Conservation (phyloP, 2,113 vertebrate species). For the Eclectus roratus region DNA sequence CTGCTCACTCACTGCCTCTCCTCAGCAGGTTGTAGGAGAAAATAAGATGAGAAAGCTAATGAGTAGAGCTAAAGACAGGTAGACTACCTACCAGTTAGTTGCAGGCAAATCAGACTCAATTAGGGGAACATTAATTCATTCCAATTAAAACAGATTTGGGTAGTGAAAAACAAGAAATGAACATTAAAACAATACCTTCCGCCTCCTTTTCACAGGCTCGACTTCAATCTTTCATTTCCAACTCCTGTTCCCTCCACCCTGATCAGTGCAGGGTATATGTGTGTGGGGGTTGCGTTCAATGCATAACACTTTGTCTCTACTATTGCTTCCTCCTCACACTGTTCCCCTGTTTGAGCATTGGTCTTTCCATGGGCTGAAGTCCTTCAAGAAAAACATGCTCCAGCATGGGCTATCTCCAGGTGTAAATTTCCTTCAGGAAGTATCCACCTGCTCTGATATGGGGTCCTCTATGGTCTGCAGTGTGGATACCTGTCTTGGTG, state of each 20-base stretch:
- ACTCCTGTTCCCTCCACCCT: not conserved
- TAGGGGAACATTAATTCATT: not conserved
- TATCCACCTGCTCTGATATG: rapidly evolving
- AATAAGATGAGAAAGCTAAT: not conserved
- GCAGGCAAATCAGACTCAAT: not conserved
- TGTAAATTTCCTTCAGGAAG: not conserved
- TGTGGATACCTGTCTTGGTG: not conserved
- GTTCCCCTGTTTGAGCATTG: not conserved
- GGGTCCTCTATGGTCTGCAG: not conserved
- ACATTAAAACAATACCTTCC: not conserved
- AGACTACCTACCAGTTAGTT: not conserved
- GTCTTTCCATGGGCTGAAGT: not conserved
- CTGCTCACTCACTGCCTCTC: not conserved
- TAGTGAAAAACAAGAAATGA: not conserved
- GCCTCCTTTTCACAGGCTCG: not conserved
- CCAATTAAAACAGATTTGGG: not conserved
- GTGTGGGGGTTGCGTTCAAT: rapidly evolving
- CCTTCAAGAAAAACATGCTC: not conserved
- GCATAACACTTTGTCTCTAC: not conserved
- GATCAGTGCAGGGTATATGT: rapidly evolving
- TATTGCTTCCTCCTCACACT: not conserved
- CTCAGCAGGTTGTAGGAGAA: not conserved
- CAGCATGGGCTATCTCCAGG: rapidly evolving
- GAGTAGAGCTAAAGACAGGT: not conserved
- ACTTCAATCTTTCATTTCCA: rapidly evolving